Evolutionary conservation across 2,113 vertebrate species (phyloP).

Genomic region (Ophiodon elongatus): DNA sequence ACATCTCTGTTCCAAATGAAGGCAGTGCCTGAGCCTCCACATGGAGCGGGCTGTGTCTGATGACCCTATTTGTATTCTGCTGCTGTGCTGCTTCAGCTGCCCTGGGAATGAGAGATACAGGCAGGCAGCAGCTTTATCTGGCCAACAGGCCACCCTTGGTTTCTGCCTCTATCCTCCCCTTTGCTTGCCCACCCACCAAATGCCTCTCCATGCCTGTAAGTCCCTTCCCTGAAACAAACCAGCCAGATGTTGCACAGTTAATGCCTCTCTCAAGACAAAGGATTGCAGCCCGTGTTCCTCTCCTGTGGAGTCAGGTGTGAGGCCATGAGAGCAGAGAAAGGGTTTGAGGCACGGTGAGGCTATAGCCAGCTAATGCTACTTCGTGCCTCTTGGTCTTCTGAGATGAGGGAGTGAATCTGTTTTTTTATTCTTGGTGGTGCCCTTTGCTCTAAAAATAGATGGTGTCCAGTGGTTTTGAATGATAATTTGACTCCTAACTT

Average conservation of each 20-base stretch:
- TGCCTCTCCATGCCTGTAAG: conserved; percentile 56
- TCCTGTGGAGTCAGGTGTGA: conserved; percentile 45
- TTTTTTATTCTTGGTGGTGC: neutral
- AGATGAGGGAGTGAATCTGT: neutral
- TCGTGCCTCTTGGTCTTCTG: conserved; percentile 29
- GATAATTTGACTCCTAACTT: neutral
- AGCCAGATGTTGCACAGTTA: conserved; percentile 65
- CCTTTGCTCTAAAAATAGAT: conserved; percentile 53
- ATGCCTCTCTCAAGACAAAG: conserved; percentile 63
- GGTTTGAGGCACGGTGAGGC: conserved; percentile 31
- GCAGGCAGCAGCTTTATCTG: conserved; percentile 74
- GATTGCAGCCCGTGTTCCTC: conserved; percentile 6
- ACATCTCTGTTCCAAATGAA: conserved; percentile 67
- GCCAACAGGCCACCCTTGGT: conserved; percentile 70
- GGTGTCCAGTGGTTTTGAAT: conserved; percentile 70
- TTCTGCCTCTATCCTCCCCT: conserved; percentile 50
- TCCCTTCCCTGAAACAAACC: conserved; percentile 46
- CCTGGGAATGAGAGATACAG: conserved; percentile 78
- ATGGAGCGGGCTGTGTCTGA: conserved; percentile 69
- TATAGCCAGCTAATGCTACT: conserved; percentile 4
- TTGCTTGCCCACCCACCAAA: conserved; percentile 36
- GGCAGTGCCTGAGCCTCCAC: conserved; percentile 59
- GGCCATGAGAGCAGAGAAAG: conserved; percentile 17
- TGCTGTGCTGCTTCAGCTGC: conserved; percentile 64
- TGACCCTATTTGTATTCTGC: conserved; percentile 80